Conservation (phyloP, 2,888 invertebrate species). For the Acronicta leporina region DNA sequence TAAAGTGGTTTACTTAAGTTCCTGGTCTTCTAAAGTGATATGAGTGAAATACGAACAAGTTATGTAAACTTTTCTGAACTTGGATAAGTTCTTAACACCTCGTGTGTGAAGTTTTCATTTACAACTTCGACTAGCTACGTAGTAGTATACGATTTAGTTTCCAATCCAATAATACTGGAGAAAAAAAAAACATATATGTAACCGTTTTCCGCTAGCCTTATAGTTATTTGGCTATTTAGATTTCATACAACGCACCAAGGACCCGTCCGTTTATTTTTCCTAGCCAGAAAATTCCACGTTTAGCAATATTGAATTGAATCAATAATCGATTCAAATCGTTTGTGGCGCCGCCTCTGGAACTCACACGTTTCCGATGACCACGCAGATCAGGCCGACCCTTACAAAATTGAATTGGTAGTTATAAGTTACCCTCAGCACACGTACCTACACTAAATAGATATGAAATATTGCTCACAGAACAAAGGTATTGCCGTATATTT, state of each 20-base stretch:
- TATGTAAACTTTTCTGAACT: constrained; percentile 31
- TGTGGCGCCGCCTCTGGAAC: constrained; percentile 43
- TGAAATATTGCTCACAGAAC: constrained; percentile 57
- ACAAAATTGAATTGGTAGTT: constrained; percentile 67
- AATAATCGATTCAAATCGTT: constrained; percentile 54
- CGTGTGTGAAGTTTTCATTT: constrained; percentile 32
- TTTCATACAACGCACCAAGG: constrained; percentile 32
- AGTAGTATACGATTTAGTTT: constrained; percentile 28
- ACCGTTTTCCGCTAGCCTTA: constrained; percentile 18
- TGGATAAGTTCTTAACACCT: constrained; percentile 27
- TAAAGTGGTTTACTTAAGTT: constrained; percentile 13
- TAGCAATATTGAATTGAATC: constrained; percentile 50
- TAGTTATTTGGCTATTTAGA: constrained; percentile 40
- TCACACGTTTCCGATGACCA: constrained; percentile 61
- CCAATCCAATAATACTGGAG: constrained; percentile 23
- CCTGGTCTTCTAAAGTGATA: constrained; percentile 2
- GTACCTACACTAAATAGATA: constrained; percentile 53
- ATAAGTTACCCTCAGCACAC: constrained; percentile 52
- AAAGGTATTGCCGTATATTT: constrained; percentile 37
- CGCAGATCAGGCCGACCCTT: constrained; percentile 61
- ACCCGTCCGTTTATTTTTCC: constrained; percentile 42
- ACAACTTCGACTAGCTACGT: constrained; percentile 20
- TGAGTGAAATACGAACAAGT: constrained; percentile 20
- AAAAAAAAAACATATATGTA: constrained; percentile 18
- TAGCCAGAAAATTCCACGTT: constrained; percentile 37